These are phyloP conservation scores for Amphimedon queenslandica DNA, from an alignment of 37 sponge, comb jelly and placozoan species.

Conservation along the genomic window DNA sequence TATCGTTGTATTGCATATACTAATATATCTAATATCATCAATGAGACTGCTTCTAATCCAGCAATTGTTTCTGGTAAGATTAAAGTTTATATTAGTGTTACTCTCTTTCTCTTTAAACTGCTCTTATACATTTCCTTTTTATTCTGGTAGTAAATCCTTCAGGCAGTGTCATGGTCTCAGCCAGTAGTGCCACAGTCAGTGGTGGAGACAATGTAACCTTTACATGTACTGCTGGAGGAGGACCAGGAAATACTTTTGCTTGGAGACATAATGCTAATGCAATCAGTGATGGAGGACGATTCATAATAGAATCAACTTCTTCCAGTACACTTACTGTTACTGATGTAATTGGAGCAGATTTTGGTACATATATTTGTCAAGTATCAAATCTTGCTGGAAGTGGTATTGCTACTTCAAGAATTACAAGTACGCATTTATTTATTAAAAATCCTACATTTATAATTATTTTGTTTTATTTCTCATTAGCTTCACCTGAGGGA, in stretches of 20 bases:
- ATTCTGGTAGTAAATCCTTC: slow-evolving; percentile 17
- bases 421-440: neutral
- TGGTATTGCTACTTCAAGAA: neutral
- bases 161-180: slow-evolving; percentile 5
- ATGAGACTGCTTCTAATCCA: too few species aligned
- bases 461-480: neutral
- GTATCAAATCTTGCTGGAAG: slow-evolving; percentile 7
- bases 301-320: neutral
- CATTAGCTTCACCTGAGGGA: neutral
- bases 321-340: neutral
- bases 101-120: neutral
- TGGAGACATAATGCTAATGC: slow-evolving; percentile 8
- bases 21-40: too few species aligned
- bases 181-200: neutral
- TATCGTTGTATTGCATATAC: too few species aligned
- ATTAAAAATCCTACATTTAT: neutral
- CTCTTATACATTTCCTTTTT: neutral
- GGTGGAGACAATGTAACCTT: slow-evolving; percentile 3
- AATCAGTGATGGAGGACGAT: neutral
- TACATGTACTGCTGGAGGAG: slow-evolving; percentile 17
- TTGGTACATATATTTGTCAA: slow-evolving; percentile 10
- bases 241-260: slow-evolving; percentile 6
- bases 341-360: neutral
- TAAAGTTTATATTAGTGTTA: neutral
- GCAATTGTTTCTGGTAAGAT: too few species aligned